Conservation (phyloP, 2,797 vertebrate species). For the Peromyscus attwateri region DNA sequence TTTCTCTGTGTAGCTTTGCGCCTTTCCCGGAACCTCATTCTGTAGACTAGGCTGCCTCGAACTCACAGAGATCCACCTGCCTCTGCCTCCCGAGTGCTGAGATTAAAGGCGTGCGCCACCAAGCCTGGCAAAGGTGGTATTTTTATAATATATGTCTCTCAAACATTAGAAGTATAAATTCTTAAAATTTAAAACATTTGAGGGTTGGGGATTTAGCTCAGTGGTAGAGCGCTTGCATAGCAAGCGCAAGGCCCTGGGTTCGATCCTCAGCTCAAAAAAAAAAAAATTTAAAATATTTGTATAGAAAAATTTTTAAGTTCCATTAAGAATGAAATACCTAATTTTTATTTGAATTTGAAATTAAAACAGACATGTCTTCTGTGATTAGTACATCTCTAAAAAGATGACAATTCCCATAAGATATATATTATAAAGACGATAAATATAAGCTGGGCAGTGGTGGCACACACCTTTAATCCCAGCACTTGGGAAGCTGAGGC, state of each 20-base stretch:
- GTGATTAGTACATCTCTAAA: slow-evolving; percentile 44
- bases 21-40: background rate
- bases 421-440: slow-evolving; percentile 34
- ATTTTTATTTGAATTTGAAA: slow-evolving; percentile 63
- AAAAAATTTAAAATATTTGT: too few relatives aligned
- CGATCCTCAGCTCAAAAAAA: too few relatives aligned
- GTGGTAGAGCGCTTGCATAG: too few relatives aligned
- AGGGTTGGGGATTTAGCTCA: too few relatives aligned
- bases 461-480: too few relatives aligned
- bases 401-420: background rate
- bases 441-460: background rate
- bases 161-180: slow-evolving; percentile 6
- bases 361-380: slow-evolving; percentile 21
- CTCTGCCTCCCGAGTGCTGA: background rate
- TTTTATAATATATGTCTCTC: slow-evolving; percentile 6
- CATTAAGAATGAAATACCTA: slow-evolving; percentile 54
- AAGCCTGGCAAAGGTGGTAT: background rate
- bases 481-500: too few relatives aligned
- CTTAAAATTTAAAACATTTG: slow-evolving; percentile 25
- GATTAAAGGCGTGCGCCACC: background rate
- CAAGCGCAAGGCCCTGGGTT: too few relatives aligned
- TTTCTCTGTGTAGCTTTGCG: background rate
- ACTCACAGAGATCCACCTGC: background rate
- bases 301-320: slow-evolving; percentile 17
- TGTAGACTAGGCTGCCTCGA: background rate